phyloP scores from a whole-genome alignment of 2,888 invertebrate species.

The Dasysyrphus tricinctus region DNA sequence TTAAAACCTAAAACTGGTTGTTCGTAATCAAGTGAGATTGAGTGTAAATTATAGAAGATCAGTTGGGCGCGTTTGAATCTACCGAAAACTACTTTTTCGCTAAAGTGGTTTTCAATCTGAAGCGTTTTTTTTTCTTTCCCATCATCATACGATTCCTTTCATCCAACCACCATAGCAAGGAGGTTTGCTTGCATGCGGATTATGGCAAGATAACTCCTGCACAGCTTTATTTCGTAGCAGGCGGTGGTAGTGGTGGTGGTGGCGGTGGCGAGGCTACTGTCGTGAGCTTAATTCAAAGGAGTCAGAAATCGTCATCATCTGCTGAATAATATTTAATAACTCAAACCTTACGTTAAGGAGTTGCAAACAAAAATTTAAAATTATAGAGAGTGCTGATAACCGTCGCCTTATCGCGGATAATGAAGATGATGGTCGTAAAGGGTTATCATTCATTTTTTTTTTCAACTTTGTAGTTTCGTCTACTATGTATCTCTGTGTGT shows the following conservation, averaged over 20 bases:
- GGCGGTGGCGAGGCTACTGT: too few relatives aligned
- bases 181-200: slow-evolving; percentile 34
- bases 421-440: slow-evolving; percentile 56
- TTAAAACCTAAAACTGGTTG: too few relatives aligned
- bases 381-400: slow-evolving; percentile 11
- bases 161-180: not conserved
- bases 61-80: slow-evolving; percentile 43
- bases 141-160: not conserved
- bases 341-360: slow-evolving; percentile 56
- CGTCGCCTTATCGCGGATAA: slow-evolving; percentile 40
- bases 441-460: slow-evolving; percentile 41
- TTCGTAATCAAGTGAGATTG: too few relatives aligned
- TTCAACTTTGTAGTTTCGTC: not conserved
- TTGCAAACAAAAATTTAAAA: slow-evolving; percentile 1
- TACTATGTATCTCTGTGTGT: not conserved
- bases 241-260: too few relatives aligned
- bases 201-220: slow-evolving; percentile 65
- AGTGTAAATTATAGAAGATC: slow-evolving; percentile 43
- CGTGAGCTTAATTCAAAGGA: slow-evolving; percentile 28
- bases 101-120: slow-evolving; percentile 65
- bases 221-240: too few relatives aligned
- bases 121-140: not conserved
- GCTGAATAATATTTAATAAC: slow-evolving; percentile 75
- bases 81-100: slow-evolving; percentile 67
- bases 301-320: slow-evolving; percentile 70